Evolutionary conservation across 2,797 vertebrate species (phyloP), one percentile per base, ranked within the genome.

Genomic region (Pantherophis alleghaniensis): DNA sequence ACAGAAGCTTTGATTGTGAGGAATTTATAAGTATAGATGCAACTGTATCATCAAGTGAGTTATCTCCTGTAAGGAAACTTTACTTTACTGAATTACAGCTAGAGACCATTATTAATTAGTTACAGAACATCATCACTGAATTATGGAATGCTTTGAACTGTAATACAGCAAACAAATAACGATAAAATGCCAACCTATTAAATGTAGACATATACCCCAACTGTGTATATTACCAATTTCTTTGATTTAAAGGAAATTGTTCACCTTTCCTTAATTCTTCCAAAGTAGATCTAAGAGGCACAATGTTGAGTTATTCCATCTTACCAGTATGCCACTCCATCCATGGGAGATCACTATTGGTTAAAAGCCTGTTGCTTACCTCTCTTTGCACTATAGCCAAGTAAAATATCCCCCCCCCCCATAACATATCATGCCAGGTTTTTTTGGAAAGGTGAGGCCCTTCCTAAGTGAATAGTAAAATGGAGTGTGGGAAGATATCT

Each of bases 11-110:
- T 94, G 96, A 93, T 74, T 91, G 93, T 89, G 96, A 95, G 47
- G 93, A 93, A 94, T n/a, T 95, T 88, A 66, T 94, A 22, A 95
- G 95, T 32, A 96, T 94, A 92, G 94, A 94, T 92, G 92, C 14
- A 95, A 94, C 24, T 79, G 95, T 94, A 94, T 97, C 97, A 97
- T 96, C 96, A 90, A 95, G 94, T 32, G 92, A 97, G 87, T 57
- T 88, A 87, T 95, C 94, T 90, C 53, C 97, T 98, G 79, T 90
- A 74, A 88, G 94, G 92, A 53, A 94, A 47, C 86, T 90, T 37
- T 74, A 92, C 47, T 95, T 56, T 4, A 90, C 60, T 93, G 66
- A 24, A 2, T 26, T 79, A 57, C 3, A 28, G 59, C 10, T 56
- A 28, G 69, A 79, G 66, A 83, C 37, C 74, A 83, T 83, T 20